Base-by-base conservation (phyloP, 2,113 vertebrate genomes). In the Eulemur rufifrons region DNA sequence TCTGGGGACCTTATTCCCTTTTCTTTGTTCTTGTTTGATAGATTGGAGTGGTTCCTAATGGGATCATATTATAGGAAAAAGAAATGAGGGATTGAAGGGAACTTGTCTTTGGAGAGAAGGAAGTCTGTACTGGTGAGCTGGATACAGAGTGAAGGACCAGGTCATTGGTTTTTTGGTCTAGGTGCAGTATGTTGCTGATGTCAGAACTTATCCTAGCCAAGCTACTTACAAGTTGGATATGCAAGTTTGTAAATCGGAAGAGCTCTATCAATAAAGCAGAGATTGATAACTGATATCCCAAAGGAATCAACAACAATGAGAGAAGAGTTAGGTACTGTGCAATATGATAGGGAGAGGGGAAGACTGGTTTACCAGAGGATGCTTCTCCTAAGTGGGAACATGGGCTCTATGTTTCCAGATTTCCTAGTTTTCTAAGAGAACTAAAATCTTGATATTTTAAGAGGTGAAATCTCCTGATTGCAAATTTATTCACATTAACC, bases 61-160 rank as follows among this genome's bases (percentile, higher is more conserved):
- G 80, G 59, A 37, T 93, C n/a, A 6, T 88, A 61, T 91, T 96
- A 54, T 2, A 91, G 76, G 71, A 92, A 88, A 94, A 85, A 47
- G 39, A 94, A 86, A 42, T 45, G 13, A 91, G 32, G 54, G 4
- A 50, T 74, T 87, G 66, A 88, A 86, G 21, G 37, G 64, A 82
- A 76, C 8, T 87, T 78, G 27, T 69, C 42, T 94, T 94, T 93
- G 86, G 32, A 61, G 13, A 84, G 59, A 47, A 13, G n/a, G 15
- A 73, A 71, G 29, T 93, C 32, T 91, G 32, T 8, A 20, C 10
- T 88, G 37, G 18, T 94, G 68, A 93, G 39, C 14, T 81, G 52
- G 27, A 25, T 94, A 17, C 4, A 77, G 39, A 47, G 68, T 68
- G 89, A 50, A 95, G 45, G 74, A 59, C 12, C 12, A 47, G 21